Conservation (phyloP, 2,113 vertebrate genomes). For the Nothobranchius furzeri region DNA sequence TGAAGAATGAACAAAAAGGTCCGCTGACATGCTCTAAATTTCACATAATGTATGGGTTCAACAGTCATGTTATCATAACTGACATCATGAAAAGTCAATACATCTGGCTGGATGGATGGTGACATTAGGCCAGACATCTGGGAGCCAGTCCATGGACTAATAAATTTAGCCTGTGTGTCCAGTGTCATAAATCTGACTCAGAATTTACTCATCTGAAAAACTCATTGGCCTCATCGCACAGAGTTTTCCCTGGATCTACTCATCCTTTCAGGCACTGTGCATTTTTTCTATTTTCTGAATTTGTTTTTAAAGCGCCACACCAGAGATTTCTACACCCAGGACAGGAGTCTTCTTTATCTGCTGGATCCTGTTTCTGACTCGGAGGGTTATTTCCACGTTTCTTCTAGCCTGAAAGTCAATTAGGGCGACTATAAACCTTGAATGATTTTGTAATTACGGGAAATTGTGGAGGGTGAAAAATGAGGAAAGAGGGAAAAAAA, state of each 20-base stretch:
- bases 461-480: constrained; percentile 60
- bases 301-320: background rate
- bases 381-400: constrained; percentile 57
- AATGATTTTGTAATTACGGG: constrained; percentile 72
- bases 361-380: constrained; percentile 50
- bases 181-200: constrained; percentile 42
- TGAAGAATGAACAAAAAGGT: constrained; percentile 26
- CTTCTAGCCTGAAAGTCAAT: constrained; percentile 69
- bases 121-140: constrained; percentile 47
- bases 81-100: constrained; percentile 54
- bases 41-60: constrained; percentile 20
- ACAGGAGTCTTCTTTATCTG: constrained; percentile 27
- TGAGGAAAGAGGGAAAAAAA: constrained; percentile 22
- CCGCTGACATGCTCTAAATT: constrained; percentile 5
- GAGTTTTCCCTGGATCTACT: constrained; percentile 1
- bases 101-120: constrained; percentile 44
- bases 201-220: constrained; percentile 28
- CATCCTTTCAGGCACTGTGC: constrained; percentile 19
- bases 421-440: constrained; percentile 68
- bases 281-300: constrained; percentile 17
- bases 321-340: constrained; percentile 13
- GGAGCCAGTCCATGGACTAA: constrained; percentile 42
- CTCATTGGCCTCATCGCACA: background rate
- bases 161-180: constrained; percentile 40
- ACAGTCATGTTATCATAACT: constrained; percentile 35